Conservation (phyloP, 2,888 invertebrate genomes). For the Oscheius myriophilus region DNA sequence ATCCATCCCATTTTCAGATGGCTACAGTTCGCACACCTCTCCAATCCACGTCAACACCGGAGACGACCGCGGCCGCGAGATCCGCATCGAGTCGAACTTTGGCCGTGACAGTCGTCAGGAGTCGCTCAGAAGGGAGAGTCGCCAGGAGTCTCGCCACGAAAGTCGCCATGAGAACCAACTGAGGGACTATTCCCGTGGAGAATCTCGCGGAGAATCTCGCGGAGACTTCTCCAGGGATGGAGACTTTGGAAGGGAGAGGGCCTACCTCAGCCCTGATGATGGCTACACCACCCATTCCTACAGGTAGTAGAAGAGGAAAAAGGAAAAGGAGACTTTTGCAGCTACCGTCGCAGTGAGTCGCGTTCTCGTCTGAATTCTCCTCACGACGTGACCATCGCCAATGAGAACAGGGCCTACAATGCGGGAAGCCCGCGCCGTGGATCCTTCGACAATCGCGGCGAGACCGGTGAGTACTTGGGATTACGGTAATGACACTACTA, state of each 20-base stretch:
- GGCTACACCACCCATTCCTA: slow-evolving; percentile 51
- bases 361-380: slow-evolving; percentile 50
- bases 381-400: slow-evolving; percentile 46
- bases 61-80: slow-evolving; percentile 42
- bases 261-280: slow-evolving; percentile 42
- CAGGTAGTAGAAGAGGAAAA: slow-evolving; percentile 34
- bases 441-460: slow-evolving; percentile 25
- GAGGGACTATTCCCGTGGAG: not conserved
- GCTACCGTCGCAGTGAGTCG: slow-evolving; percentile 55
- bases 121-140: not conserved
- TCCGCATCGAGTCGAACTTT: slow-evolving; percentile 30
- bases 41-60: slow-evolving; percentile 56
- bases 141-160: not conserved
- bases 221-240: slow-evolving; percentile 8
- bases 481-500: not conserved
- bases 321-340: slow-evolving; percentile 20
- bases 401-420: slow-evolving; percentile 41
- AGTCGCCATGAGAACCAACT: not conserved
- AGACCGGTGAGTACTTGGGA: not conserved
- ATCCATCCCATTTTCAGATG: slow-evolving; percentile 17
- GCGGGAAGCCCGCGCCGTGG: slow-evolving; percentile 35
- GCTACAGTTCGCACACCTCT: slow-evolving; percentile 42
- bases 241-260: slow-evolving; percentile 15
- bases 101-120: slow-evolving; percentile 11
- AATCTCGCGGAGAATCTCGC: slow-evolving; percentile 16